Conservation (phyloP, 2,888 invertebrate species). For the Coremacera marginata region DNA sequence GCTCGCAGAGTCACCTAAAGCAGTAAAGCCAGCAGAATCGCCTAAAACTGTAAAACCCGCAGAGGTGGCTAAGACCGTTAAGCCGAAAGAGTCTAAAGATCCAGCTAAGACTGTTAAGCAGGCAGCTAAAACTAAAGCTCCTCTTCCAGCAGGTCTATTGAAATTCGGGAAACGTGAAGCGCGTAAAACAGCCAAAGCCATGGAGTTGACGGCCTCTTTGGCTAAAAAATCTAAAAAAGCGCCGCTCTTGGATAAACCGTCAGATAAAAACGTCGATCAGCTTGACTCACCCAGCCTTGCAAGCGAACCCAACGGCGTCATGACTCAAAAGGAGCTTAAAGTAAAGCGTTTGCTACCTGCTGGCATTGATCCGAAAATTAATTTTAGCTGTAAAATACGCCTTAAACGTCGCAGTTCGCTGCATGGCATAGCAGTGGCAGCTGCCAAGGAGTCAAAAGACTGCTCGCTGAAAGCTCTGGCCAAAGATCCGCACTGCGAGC, state of each 20-base stretch:
- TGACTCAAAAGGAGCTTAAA: slow-evolving; percentile 35
- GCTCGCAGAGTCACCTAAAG: not conserved
- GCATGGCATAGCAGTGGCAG: slow-evolving; percentile 48
- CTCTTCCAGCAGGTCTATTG: not conserved
- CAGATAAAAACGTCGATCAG: not conserved
- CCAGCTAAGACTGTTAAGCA: slow-evolving; percentile 5
- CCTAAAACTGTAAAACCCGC: not conserved
- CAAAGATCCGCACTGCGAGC: slow-evolving; percentile 42
- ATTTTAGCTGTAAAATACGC: slow-evolving; percentile 63
- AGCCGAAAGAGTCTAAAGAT: not conserved
- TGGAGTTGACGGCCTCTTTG: not conserved
- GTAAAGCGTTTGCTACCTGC: slow-evolving; percentile 58
- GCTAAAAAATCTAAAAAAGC: not conserved
- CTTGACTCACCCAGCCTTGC: not conserved
- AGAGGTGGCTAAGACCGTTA: not conserved
- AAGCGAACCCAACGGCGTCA: slow-evolving; percentile 41
- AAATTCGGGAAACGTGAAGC: not conserved
- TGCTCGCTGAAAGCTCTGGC: not conserved
- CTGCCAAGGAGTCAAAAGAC: slow-evolving; percentile 52
- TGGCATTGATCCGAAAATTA: slow-evolving; percentile 63
- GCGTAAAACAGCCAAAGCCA: not conserved
- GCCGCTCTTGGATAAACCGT: not conserved
- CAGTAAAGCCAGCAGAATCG: not conserved
- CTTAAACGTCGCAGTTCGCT: slow-evolving; percentile 58
- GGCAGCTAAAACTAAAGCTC: not conserved